These are phyloP conservation scores for Mellivora capensis DNA, from an alignment of 2,113 vertebrate species.

Conservation along the genomic window DNA sequence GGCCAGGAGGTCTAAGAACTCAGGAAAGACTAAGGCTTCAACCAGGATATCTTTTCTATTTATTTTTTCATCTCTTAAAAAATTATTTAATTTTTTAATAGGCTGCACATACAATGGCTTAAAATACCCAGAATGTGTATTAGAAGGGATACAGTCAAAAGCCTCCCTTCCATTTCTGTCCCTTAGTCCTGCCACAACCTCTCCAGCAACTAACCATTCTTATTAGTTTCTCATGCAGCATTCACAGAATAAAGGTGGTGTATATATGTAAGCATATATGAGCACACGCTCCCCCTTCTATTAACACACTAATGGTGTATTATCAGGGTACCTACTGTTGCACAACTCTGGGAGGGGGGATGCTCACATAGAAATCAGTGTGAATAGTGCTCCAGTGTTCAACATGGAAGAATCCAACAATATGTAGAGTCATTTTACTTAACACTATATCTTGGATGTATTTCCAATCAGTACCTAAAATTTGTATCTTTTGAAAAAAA, in stretches of 20 bases:
- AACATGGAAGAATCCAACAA: neutral
- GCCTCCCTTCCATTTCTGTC: neutral
- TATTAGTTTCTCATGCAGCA: neutral
- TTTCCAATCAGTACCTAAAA: neutral
- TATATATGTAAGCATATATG: neutral
- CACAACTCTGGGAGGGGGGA: neutral
- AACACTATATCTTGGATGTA: neutral
- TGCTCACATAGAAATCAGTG: neutral
- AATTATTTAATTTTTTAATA: neutral
- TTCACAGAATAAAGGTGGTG: neutral
- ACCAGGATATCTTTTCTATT: neutral
- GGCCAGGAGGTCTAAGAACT: neutral
- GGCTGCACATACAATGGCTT: neutral
- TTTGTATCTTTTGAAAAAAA: neutral
- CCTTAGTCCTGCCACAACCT: neutral
- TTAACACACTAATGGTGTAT: neutral
- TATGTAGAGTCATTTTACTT: neutral
- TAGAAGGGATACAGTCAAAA: neutral
- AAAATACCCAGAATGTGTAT: neutral
- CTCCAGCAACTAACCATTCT: neutral
- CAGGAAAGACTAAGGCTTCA: neutral
- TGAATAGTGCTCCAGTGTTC: neutral
- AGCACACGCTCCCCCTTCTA: neutral
- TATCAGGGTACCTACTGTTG: neutral
- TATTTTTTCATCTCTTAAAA: neutral